Evolutionary conservation across 1,140 invertebrate species (phyloP).

Genomic region (Drosophila lowei): DNA sequence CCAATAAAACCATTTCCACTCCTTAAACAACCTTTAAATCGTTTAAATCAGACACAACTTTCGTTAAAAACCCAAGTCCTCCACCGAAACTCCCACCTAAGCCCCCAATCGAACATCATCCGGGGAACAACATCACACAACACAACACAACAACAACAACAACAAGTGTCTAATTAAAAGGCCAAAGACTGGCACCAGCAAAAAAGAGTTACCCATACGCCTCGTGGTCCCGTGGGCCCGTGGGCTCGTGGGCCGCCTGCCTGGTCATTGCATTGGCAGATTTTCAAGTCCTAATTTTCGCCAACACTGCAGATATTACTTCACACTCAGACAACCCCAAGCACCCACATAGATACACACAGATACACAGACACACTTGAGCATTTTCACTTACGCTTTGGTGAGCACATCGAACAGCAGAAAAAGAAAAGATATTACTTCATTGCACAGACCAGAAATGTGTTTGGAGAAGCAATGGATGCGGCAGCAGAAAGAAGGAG

Average conservation of each 20-base stretch:
- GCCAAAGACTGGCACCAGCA: background rate
- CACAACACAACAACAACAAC: no score
- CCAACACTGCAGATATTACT: slow-evolving; percentile 54
- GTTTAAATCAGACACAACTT: no score
- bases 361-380: slow-evolving; percentile 21
- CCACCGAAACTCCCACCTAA: no score
- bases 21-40: no score
- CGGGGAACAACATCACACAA: background rate
- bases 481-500: background rate
- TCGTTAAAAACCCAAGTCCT: no score
- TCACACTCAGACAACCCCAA: slow-evolving; percentile 38
- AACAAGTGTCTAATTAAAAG: slow-evolving; percentile 53
- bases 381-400: slow-evolving; percentile 70
- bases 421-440: slow-evolving; percentile 75
- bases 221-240: slow-evolving; percentile 14
- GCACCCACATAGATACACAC: no score
- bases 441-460: slow-evolving; percentile 76
- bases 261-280: slow-evolving; percentile 48
- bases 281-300: slow-evolving; percentile 71
- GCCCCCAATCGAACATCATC: background rate
- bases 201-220: slow-evolving; percentile 53
- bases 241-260: background rate
- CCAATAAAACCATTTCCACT: no score
- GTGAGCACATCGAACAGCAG: slow-evolving; percentile 50
- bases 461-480: slow-evolving; percentile 25